Conservation (phyloP, 2,888 invertebrate species). For the Aplocera efformata region DNA sequence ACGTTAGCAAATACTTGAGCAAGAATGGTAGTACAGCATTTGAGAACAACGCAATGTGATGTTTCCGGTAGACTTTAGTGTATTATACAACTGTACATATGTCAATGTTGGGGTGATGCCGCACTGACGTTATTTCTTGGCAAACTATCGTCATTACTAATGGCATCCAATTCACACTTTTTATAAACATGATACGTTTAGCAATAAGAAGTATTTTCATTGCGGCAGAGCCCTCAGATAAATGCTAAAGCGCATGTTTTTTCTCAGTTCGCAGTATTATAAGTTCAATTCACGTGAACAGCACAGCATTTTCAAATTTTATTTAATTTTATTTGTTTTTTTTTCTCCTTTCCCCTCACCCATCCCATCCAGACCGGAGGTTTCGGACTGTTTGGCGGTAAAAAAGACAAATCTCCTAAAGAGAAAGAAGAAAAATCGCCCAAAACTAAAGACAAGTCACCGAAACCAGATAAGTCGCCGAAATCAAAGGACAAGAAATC, state of each 20-base stretch:
- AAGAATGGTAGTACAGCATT: conserved; percentile 51
- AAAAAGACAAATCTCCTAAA: conserved; percentile 65
- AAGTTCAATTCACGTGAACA: conserved; percentile 31
- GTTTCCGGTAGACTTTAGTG: conserved; percentile 45
- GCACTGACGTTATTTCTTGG: too few species aligned
- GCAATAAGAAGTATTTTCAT: too few species aligned
- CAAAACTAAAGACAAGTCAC: conserved; percentile 53
- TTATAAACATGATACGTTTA: too few species aligned
- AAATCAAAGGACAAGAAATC: conserved; percentile 74
- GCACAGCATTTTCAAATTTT: conserved; percentile 48
- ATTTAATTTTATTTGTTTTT: conserved; percentile 58
- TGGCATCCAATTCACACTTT: too few species aligned
- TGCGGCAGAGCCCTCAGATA: too few species aligned
- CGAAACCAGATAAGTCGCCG: conserved; percentile 63
- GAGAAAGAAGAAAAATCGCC: conserved; percentile 58
- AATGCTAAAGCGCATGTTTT: conserved; percentile 52
- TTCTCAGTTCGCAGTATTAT: conserved; percentile 48
- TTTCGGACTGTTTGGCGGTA: conserved; percentile 65
- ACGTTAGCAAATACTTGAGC: conserved; percentile 14
- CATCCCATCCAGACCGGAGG: conserved; percentile 57
- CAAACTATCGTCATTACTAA: too few species aligned
- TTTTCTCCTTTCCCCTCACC: conserved; percentile 54
- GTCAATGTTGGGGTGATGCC: conserved; percentile 47
- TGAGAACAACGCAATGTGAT: conserved; percentile 27
- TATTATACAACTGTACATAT: conserved; percentile 62